Conservation (phyloP, 1,140 invertebrate species). For the Drosophila trapezifrons region DNA sequence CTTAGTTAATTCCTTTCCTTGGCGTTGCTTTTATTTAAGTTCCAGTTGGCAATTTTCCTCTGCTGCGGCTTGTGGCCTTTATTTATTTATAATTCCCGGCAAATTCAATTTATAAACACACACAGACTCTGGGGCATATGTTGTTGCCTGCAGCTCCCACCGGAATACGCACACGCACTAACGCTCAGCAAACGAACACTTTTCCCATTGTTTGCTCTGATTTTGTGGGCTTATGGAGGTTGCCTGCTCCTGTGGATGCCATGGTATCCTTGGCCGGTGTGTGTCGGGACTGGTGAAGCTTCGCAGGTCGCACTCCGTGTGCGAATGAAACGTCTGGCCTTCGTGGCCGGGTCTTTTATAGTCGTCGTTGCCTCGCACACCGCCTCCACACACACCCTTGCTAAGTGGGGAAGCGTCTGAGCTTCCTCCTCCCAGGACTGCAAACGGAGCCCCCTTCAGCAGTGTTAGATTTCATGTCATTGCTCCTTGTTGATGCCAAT, state of each 20-base stretch:
- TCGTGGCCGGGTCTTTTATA: constrained; percentile 61
- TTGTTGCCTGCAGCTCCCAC: constrained; percentile 5
- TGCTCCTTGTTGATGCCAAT: constrained; percentile 76
- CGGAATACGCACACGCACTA: constrained; percentile 23
- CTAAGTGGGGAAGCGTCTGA: constrained; percentile 9
- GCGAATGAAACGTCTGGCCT: constrained; percentile 59
- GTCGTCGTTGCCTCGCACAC: constrained; percentile 3
- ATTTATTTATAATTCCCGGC: constrained; percentile 41
- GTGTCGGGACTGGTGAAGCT: constrained; percentile 14
- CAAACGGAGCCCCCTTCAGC: constrained; percentile 22
- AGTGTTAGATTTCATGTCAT: constrained; percentile 72
- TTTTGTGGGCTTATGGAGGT: constrained; percentile 16
- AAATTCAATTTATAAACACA: constrained; percentile 35
- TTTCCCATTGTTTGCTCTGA: constrained; percentile 21
- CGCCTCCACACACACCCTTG: constrained; percentile 8
- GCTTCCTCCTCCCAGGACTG: neutral
- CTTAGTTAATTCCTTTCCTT: neutral
- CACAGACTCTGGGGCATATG: constrained; percentile 13
- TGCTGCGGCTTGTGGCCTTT: constrained; percentile 4
- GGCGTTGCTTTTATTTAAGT: neutral
- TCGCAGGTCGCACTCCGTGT: constrained; percentile 26
- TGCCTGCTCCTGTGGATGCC: constrained; percentile 10
- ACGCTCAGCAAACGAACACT: constrained; percentile 16
- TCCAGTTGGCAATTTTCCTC: constrained; percentile 1
- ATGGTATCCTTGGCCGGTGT: constrained; percentile 32